Evolutionary conservation across 1,140 invertebrate genomes (phyloP).

Genomic region (Hyposmocoma kahamanoa): DNA sequence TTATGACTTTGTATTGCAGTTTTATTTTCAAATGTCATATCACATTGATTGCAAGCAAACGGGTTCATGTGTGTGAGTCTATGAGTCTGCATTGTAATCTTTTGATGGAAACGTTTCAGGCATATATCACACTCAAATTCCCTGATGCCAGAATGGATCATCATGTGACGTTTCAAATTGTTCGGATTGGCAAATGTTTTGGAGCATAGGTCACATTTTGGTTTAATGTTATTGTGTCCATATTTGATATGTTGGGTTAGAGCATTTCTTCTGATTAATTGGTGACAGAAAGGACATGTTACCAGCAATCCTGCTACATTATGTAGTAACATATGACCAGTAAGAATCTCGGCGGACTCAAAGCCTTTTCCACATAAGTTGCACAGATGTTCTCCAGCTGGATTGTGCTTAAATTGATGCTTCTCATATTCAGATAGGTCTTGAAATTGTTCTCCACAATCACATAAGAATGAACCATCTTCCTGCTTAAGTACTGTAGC

Average conservation of each 20-base stretch:
- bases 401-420: constrained; percentile 62
- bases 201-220: constrained; percentile 72
- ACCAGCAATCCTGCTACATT: constrained; percentile 45
- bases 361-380: constrained; percentile 72
- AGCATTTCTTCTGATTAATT: constrained; percentile 57
- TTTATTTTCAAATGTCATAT: constrained; percentile 48
- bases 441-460: constrained; percentile 63
- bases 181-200: constrained; percentile 76
- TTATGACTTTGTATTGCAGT: constrained; percentile 34
- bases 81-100: constrained; percentile 70
- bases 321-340: constrained; percentile 79
- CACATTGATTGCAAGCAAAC: constrained; percentile 52
- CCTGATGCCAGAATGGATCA: constrained; percentile 73
- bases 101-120: constrained; percentile 62
- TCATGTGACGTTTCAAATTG: constrained; percentile 76
- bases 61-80: constrained; percentile 56
- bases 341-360: constrained; percentile 79
- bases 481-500: constrained; percentile 59
- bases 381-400: constrained; percentile 59
- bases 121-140: constrained; percentile 74
- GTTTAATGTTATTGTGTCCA: constrained; percentile 63
- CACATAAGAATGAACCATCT: constrained; percentile 63
- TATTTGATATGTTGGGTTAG: constrained; percentile 72
- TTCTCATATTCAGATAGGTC: constrained; percentile 56
- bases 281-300: constrained; percentile 68